Conservation (phyloP, 2,113 vertebrate species). For the Esox niger region DNA sequence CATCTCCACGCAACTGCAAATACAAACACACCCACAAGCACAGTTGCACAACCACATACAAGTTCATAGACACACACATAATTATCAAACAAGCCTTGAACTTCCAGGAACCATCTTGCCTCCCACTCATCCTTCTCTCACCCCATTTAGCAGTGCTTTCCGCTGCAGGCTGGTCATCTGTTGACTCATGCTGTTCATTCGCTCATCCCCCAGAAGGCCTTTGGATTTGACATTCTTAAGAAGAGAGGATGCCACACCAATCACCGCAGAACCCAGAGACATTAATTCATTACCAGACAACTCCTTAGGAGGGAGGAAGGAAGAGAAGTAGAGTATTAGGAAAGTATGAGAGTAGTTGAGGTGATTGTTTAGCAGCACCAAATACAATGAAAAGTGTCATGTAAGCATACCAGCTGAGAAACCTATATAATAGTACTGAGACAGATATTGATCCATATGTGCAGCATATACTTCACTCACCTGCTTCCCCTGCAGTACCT, state of each 20-base stretch:
- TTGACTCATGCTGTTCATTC: constrained; percentile 45
- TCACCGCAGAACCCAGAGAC: constrained; percentile 40
- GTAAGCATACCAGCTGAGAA: neutral
- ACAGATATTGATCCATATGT: neutral
- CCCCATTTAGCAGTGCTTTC: constrained; percentile 57
- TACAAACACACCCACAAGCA: neutral
- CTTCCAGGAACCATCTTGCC: neutral
- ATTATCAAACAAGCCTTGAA: neutral
- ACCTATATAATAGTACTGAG: neutral
- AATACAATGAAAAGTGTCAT: too few species aligned
- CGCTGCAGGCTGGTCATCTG: constrained; percentile 55
- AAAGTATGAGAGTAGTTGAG: too few species aligned
- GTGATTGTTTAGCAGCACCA: too few species aligned
- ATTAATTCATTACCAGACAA: constrained; percentile 40
- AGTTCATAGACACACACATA: too few species aligned
- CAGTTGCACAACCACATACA: too few species aligned
- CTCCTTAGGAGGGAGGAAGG: neutral
- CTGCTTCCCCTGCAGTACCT: constrained; percentile 33
- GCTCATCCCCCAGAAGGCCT: constrained; percentile 39
- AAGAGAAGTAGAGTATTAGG: too few species aligned
- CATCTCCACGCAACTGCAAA: constrained; percentile 45
- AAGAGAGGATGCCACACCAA: constrained; percentile 45
- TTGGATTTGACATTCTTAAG: constrained; percentile 36
- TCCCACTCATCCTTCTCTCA: constrained; percentile 38
- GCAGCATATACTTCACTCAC: constrained; percentile 32